These are phyloP conservation scores for Addax nasomaculatus DNA, from an alignment of 2,113 vertebrate species.

Conservation along the genomic window DNA sequence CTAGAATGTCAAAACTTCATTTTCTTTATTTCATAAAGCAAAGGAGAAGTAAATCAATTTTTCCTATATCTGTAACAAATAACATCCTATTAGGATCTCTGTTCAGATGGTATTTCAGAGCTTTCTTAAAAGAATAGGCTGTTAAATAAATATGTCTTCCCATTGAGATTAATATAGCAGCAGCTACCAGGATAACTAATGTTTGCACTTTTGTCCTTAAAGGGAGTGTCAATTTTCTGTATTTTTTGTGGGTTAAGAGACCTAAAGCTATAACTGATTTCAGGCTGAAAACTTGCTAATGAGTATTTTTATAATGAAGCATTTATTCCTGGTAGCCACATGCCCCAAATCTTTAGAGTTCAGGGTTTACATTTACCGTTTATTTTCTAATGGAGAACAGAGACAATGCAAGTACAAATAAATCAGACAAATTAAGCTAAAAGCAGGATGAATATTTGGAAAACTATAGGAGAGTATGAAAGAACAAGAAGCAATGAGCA, in stretches of 20 bases:
- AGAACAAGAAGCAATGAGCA: background rate
- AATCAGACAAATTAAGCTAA: background rate
- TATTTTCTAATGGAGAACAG: background rate
- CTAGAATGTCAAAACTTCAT: background rate
- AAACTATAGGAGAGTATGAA: constrained; percentile 23
- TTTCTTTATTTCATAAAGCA: background rate
- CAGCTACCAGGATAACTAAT: background rate
- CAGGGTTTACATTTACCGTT: background rate
- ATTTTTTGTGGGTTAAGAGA: background rate
- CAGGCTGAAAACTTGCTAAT: background rate
- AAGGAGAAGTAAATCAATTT: background rate
- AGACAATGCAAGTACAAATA: constrained; percentile 1
- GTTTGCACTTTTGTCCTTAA: background rate
- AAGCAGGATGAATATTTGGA: constrained; percentile 24
- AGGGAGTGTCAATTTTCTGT: background rate
- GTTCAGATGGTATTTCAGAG: background rate
- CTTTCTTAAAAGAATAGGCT: background rate
- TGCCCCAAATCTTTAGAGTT: background rate
- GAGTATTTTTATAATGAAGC: background rate
- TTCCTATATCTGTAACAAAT: background rate
- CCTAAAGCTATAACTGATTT: background rate
- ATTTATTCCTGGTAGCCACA: constrained; percentile 17
- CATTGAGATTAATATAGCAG: background rate
- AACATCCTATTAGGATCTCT: background rate
- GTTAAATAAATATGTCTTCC: background rate